These are phyloP conservation scores for Cerastis leucographa DNA, from an alignment of 2,888 invertebrate species.

Conservation along the genomic window DNA sequence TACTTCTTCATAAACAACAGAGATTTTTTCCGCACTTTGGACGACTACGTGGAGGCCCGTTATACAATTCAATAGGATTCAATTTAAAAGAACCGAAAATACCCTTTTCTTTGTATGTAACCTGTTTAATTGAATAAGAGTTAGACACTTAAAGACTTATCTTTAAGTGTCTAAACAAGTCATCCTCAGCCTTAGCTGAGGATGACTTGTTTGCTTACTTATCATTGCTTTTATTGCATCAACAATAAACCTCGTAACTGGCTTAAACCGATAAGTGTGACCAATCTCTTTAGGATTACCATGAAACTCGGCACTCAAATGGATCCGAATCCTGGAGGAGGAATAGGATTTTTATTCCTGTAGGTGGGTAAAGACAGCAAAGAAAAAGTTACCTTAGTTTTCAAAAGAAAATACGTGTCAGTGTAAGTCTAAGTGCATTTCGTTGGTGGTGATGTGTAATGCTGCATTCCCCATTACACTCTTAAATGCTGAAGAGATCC, in stretches of 20 bases:
- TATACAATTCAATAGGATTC: not conserved
- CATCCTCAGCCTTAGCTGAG: too few relatives aligned
- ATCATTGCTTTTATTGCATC: not conserved
- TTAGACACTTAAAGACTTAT: not conserved
- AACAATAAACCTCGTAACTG: not conserved
- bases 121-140: not conserved
- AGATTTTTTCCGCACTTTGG: not conserved
- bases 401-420: not conserved
- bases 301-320: too few relatives aligned
- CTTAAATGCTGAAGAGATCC: constrained; percentile 95
- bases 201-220: too few relatives aligned
- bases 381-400: not conserved
- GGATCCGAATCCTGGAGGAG: too few relatives aligned
- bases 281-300: not conserved
- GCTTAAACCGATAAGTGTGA: too few relatives aligned
- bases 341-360: too few relatives aligned
- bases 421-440: constrained; percentile 36
- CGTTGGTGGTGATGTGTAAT: not conserved
- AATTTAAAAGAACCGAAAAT: not conserved
- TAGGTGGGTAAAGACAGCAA: not conserved
- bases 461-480: not conserved
- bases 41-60: too few relatives aligned
- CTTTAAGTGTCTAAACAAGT: too few relatives aligned
- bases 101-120: not conserved
- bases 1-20: not conserved